These are phyloP conservation scores for Sipha maydis DNA, from an alignment of 2,888 invertebrate species.

Conservation along the genomic window DNA sequence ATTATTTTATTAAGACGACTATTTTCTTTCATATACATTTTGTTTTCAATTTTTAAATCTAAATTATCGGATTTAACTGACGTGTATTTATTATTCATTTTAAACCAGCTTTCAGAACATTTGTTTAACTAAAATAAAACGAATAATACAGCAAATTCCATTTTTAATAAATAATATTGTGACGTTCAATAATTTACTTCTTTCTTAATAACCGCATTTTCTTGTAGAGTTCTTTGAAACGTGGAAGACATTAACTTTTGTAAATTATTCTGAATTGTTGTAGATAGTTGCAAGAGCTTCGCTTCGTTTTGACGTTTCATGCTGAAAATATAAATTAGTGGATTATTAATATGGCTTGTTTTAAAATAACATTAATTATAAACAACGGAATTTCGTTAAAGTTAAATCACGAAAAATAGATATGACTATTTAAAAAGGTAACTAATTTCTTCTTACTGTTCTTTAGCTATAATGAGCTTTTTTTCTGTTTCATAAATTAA, in stretches of 20 bases:
- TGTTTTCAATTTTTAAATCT: constrained; percentile 55
- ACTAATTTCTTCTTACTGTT: constrained; percentile 36
- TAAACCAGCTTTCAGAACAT: constrained; percentile 42
- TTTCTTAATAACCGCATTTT: constrained; percentile 28
- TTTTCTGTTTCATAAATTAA: constrained; percentile 52
- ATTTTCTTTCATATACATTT: constrained; percentile 45
- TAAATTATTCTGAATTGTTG: constrained; percentile 44
- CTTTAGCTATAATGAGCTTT: constrained; percentile 48
- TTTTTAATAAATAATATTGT: not conserved
- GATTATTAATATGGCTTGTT: not conserved
- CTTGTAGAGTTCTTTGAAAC: constrained; percentile 49
- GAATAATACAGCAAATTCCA: not conserved
- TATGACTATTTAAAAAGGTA: not conserved
- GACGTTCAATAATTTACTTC: constrained; percentile 9
- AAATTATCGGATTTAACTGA: constrained; percentile 37
- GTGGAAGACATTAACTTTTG: constrained; percentile 50
- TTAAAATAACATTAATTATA: not conserved
- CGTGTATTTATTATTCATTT: constrained; percentile 28
- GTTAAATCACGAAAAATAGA: too few relatives aligned
- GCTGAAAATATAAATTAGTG: not conserved
- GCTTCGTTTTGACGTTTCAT: constrained; percentile 55
- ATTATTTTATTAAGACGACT: constrained; percentile 50
- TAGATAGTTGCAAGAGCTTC: constrained; percentile 40
- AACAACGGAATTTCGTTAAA: too few relatives aligned
- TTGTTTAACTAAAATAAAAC: constrained; percentile 30